Conservation (phyloP, 2,113 vertebrate genomes). For the Todiramphus saurophagus region DNA sequence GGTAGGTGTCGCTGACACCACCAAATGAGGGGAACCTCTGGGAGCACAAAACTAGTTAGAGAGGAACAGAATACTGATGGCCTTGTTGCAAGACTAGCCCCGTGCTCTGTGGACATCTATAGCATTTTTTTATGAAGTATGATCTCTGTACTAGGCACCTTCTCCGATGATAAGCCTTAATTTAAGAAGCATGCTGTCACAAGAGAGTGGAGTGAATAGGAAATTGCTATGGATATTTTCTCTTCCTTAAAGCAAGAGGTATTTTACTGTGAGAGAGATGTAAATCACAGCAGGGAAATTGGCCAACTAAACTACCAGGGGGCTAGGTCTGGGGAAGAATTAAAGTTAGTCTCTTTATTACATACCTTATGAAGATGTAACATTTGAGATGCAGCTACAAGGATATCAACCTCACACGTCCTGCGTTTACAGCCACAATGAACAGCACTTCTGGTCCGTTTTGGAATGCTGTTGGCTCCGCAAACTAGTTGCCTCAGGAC, state of each 20-base stretch:
- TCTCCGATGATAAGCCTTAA: neutral
- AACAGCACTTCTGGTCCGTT: neutral
- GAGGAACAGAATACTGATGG: neutral
- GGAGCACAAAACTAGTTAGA: neutral
- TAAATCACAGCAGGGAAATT: neutral
- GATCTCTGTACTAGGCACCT: neutral
- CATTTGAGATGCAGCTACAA: neutral
- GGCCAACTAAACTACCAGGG: neutral
- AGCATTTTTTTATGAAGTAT: neutral
- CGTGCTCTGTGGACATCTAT: neutral
- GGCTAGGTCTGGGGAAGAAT: neutral
- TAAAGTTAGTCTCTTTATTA: neutral
- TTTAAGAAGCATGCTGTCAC: neutral
- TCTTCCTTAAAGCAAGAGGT: neutral
- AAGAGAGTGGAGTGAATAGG: neutral
- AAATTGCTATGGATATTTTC: neutral
- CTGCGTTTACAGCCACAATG: neutral
- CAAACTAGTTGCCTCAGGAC: neutral
- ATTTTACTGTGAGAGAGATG: neutral
- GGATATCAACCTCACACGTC: neutral
- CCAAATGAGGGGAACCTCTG: neutral
- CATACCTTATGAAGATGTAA: neutral
- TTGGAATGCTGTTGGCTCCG: fast-evolving
- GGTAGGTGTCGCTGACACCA: neutral
- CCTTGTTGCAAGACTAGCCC: neutral